Evolutionary conservation across 2,888 invertebrate species (phyloP).

Genomic region (Conistra vaccinii): DNA sequence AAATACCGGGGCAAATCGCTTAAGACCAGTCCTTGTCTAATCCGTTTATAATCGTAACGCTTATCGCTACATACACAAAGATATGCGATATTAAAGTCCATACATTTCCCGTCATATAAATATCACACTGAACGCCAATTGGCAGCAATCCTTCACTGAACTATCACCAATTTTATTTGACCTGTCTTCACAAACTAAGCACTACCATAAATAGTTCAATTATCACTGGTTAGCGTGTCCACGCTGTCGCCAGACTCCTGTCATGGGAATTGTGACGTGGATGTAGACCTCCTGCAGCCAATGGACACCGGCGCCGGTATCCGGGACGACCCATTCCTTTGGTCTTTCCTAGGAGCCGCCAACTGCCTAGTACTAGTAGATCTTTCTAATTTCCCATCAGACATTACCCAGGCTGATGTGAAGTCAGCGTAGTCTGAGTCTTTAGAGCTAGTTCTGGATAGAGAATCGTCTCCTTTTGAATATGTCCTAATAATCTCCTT

Average conservation of each 20-base stretch:
- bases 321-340: conserved; percentile 83
- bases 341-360: conserved; percentile 87
- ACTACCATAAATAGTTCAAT: conserved; percentile 58
- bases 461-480: conserved; percentile 86
- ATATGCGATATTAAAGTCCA: conserved; percentile 55
- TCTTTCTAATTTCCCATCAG: conserved; percentile 92
- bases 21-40: conserved; percentile 43
- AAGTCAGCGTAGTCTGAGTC: conserved; percentile 92
- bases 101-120: conserved; percentile 34
- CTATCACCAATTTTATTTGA: conserved; percentile 51
- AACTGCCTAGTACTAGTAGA: conserved; percentile 90
- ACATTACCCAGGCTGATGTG: conserved; percentile 94
- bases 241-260: conserved; percentile 74
- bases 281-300: conserved; percentile 86
- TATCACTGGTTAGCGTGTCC: conserved; percentile 61
- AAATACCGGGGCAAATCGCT: conserved; percentile 10
- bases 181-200: conserved; percentile 43
- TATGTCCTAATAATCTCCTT: conserved; percentile 91
- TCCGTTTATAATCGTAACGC: conserved; percentile 47
- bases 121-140: conserved; percentile 55
- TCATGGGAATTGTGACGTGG: conserved; percentile 88
- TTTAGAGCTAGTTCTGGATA: conserved; percentile 88
- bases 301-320: conserved; percentile 87
- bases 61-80: conserved; percentile 53
- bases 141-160: conserved; percentile 58